phyloP scores from a whole-genome alignment of 2,888 invertebrate genomes.

The Caenorhabditis virilis region DNA sequence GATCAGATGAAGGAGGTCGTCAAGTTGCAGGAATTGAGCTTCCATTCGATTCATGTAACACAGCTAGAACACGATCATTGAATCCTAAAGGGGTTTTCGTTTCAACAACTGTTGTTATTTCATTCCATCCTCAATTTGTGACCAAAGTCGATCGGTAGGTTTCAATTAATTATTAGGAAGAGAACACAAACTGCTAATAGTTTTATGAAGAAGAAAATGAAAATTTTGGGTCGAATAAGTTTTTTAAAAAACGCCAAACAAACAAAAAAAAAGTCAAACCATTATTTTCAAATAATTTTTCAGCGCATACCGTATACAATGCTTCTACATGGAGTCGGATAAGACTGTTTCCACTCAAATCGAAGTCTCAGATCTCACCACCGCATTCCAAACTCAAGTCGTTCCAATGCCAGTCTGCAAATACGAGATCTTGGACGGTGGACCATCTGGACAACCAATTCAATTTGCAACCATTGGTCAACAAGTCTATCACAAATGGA shows the following conservation, averaged over 20 bases:
- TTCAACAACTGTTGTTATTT: conserved; percentile 67
- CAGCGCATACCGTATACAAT: conserved; percentile 64
- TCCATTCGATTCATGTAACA: conserved; percentile 64
- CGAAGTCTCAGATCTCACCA: conserved; percentile 64
- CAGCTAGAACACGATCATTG: conserved; percentile 64
- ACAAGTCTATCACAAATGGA: conserved; percentile 64
- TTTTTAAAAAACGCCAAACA: no score
- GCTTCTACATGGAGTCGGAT: conserved; percentile 68
- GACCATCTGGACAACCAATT: conserved; percentile 60
- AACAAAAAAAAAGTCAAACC: no score
- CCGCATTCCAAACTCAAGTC: conserved; percentile 64
- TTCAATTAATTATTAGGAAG: no score
- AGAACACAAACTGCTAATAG: no score
- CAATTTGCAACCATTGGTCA: conserved; percentile 65
- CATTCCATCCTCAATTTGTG: conserved; percentile 68
- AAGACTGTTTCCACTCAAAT: conserved; percentile 62
- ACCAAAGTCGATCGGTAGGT: conserved; percentile 59
- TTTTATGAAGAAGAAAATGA: no score
- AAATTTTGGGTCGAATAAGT: no score
- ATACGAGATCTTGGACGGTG: conserved; percentile 64
- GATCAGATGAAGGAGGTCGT: conserved; percentile 47
- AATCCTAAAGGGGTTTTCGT: conserved; percentile 69
- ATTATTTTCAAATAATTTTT: conserved; percentile 2
- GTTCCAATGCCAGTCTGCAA: conserved; percentile 66
- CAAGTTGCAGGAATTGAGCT: conserved; percentile 67